Conservation (phyloP, 2,797 vertebrate genomes). For the Lagodon rhomboides region DNA sequence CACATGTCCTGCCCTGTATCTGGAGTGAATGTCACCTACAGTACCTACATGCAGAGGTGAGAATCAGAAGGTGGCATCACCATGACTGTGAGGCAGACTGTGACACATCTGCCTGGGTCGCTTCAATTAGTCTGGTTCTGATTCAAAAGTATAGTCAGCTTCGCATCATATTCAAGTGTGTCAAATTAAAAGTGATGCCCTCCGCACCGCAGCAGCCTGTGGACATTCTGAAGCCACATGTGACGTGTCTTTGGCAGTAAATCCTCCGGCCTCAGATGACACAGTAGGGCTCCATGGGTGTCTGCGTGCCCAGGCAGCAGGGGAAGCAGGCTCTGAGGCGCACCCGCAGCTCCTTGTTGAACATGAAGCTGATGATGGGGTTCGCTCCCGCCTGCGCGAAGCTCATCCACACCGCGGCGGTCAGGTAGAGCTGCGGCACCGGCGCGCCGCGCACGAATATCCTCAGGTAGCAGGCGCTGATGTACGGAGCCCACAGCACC, state of each 20-base stretch:
- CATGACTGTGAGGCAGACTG: slow-evolving; percentile 4
- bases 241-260: slow-evolving; percentile 58
- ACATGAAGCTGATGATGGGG: slow-evolving; percentile 95
- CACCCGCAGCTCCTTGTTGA: slow-evolving; percentile 95
- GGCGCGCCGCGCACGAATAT: slow-evolving; percentile 90
- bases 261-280: slow-evolving; percentile 76
- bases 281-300: slow-evolving; percentile 91
- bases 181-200: slow-evolving; percentile 9
- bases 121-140: background rate
- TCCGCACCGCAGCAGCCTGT: slow-evolving; percentile 8
- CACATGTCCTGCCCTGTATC: slow-evolving; percentile 6
- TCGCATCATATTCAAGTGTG: background rate
- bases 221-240: slow-evolving; percentile 49
- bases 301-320: slow-evolving; percentile 92
- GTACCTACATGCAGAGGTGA: slow-evolving; percentile 18
- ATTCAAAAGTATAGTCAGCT: slow-evolving; percentile 3
- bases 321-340: slow-evolving; percentile 91
- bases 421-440: slow-evolving; percentile 93
- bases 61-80: slow-evolving; percentile 3
- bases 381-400: slow-evolving; percentile 96
- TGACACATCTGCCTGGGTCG: no score
- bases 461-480: slow-evolving; percentile 93
- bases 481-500: slow-evolving; percentile 95
- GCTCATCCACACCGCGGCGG: slow-evolving; percentile 95
- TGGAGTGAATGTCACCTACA: slow-evolving; percentile 18